phyloP scores from a whole-genome alignment of 1,140 invertebrate species.

The Asbolus verrucosus region DNA sequence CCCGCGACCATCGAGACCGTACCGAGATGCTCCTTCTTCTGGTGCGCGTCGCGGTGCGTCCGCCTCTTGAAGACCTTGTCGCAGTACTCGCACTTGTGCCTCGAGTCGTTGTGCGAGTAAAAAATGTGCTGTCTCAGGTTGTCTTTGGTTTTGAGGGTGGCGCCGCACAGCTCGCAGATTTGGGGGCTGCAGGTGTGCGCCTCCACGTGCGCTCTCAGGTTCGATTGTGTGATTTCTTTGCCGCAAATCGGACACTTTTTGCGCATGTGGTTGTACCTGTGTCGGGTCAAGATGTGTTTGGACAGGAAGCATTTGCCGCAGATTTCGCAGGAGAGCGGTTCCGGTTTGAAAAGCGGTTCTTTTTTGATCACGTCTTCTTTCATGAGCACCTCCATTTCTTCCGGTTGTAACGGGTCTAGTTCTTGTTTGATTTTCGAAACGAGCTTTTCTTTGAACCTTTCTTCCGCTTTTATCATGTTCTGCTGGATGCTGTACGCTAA shows the following conservation, averaged over 20 bases:
- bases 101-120: neutral
- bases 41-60: neutral
- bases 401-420: neutral
- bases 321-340: neutral
- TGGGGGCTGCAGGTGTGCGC: neutral
- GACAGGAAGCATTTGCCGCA: neutral
- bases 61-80: neutral
- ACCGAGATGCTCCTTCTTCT: neutral
- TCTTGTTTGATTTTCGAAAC: neutral
- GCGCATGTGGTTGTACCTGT: neutral
- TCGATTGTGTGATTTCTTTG: neutral
- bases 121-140: neutral
- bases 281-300: neutral
- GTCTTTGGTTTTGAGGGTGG: neutral
- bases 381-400: neutral
- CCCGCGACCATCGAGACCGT: too few species aligned
- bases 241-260: neutral
- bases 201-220: neutral
- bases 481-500: neutral
- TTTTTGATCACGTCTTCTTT: neutral
- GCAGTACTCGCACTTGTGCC: slow-evolving; percentile 6
- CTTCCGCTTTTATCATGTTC: neutral
- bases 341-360: neutral
- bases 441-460: neutral
- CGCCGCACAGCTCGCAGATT: slow-evolving; percentile 11